These are phyloP conservation scores for Phenganax marumi DNA, from an alignment of 92 coral and sea anemone genomes.

Conservation along the genomic window DNA sequence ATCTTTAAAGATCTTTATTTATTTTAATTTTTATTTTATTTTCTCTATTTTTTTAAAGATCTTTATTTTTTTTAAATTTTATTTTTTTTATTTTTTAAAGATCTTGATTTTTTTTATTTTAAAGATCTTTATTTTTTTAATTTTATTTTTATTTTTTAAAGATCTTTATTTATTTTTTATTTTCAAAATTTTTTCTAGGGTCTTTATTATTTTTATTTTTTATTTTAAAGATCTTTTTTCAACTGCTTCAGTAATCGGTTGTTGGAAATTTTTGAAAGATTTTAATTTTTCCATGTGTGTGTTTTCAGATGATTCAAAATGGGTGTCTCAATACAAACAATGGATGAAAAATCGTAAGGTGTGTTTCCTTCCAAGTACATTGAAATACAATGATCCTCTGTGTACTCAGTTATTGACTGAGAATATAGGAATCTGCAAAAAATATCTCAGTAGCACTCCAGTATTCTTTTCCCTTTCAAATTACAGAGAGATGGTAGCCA, in stretches of 20 bases:
- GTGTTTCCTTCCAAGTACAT: background rate
- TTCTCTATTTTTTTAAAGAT: background rate
- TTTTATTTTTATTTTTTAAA: background rate
- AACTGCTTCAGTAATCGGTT: background rate
- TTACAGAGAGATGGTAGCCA: constrained; percentile 61
- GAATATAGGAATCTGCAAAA: too few relatives aligned
- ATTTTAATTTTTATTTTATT: background rate
- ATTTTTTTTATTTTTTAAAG: background rate
- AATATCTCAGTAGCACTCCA: background rate
- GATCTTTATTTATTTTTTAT: background rate
- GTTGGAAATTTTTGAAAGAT: background rate
- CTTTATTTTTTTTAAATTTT: background rate
- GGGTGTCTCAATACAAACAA: constrained; percentile 66
- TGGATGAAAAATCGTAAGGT: constrained; percentile 77
- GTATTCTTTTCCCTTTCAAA: background rate
- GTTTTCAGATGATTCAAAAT: constrained; percentile 57
- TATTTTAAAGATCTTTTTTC: background rate
- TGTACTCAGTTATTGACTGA: background rate
- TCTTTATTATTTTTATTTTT: background rate
- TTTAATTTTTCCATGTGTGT: background rate
- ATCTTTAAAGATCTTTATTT: too few relatives aligned
- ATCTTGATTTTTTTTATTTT: background rate
- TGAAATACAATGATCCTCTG: background rate
- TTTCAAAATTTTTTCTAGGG: too few relatives aligned
- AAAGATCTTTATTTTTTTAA: background rate